These are phyloP conservation scores for Podarcis muralis DNA, from an alignment of 2,113 vertebrate species.

Conservation along the genomic window DNA sequence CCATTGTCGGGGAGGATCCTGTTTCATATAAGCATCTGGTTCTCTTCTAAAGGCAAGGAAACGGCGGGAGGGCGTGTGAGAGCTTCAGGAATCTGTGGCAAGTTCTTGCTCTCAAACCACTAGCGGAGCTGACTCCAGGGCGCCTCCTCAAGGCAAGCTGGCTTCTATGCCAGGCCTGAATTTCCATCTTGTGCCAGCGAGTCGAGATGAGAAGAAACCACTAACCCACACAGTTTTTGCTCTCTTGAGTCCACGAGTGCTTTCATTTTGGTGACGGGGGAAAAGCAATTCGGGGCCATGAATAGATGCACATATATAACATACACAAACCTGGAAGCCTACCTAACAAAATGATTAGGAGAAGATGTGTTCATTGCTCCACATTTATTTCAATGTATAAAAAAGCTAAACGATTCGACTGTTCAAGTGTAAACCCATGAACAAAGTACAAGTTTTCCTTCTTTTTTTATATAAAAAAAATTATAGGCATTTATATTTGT, in stretches of 20 bases:
- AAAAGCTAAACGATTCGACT: slow-evolving; percentile 17
- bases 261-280: background rate
- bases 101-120: rapidly evolving
- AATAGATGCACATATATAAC: background rate
- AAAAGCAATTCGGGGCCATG: background rate
- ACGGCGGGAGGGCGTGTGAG: background rate
- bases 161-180: rapidly evolving
- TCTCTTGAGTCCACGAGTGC: background rate
- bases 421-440: slow-evolving; percentile 39
- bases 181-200: background rate
- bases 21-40: background rate
- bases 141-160: background rate
- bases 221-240: background rate
- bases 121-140: background rate
- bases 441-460: slow-evolving; percentile 40
- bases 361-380: slow-evolving; percentile 47
- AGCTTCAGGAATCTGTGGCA: background rate
- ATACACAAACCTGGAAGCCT: slow-evolving; percentile 13
- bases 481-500: slow-evolving; percentile 27
- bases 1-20: background rate
- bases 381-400: slow-evolving; percentile 24
- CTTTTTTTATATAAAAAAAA: background rate
- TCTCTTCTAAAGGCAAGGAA: background rate
- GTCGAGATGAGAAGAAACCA: background rate
- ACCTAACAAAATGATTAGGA: slow-evolving; percentile 25